A percentile compares a stretch with the other conserved stretches of the same genome.
Conservation (phyloP, 1,140 invertebrate genomes). For the Macrocentrus cingulum region DNA sequence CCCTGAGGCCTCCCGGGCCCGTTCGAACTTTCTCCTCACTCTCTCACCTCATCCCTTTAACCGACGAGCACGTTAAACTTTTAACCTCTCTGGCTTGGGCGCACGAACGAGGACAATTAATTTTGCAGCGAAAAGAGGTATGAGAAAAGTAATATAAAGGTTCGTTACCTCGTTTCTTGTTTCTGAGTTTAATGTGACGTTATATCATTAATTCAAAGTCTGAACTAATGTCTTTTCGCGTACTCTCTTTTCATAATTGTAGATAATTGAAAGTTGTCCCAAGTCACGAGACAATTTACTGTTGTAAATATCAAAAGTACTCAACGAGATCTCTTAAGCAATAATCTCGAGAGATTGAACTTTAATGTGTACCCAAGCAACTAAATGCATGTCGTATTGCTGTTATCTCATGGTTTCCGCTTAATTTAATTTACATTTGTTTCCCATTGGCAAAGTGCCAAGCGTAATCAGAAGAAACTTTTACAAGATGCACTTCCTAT, state of each 20-base stretch:
- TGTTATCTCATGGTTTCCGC: slow-evolving; percentile 39
- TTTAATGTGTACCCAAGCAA: no score
- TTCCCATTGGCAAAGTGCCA: slow-evolving; percentile 32
- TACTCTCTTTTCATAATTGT: no score
- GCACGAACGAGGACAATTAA: slow-evolving; percentile 16
- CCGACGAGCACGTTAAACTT: slow-evolving; percentile 15
- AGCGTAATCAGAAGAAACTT: slow-evolving; percentile 24
- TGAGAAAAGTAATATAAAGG: background rate
- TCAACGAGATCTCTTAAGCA: no score
- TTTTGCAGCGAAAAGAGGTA: slow-evolving; percentile 5
- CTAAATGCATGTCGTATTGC: background rate
- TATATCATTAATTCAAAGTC: background rate
- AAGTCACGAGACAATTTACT: no score
- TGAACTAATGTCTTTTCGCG: no score
- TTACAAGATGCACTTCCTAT: background rate
- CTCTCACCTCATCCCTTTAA: slow-evolving; percentile 4
- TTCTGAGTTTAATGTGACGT: background rate
- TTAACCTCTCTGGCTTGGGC: slow-evolving; percentile 5
- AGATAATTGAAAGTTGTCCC: no score
- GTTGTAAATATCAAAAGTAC: no score
- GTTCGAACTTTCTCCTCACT: slow-evolving; percentile 9
- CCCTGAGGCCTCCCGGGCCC: background rate
- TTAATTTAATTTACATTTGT: slow-evolving; percentile 46
- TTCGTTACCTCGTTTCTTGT: background rate
- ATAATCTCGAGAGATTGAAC: no score